These are phyloP conservation scores for Drosophila leonis DNA, from an alignment of 2,888 invertebrate species.

Conservation along the genomic window DNA sequence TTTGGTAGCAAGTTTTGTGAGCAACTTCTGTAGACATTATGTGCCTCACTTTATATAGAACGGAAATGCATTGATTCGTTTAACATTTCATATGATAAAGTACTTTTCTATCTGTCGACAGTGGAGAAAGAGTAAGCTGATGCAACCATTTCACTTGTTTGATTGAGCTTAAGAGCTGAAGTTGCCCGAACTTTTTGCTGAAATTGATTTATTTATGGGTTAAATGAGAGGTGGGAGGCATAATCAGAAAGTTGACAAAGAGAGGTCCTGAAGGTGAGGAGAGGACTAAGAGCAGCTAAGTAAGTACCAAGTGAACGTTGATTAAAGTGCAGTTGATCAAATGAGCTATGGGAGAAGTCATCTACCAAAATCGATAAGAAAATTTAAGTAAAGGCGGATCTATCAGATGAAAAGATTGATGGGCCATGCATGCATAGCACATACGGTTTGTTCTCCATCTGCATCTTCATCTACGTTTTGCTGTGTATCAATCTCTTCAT, in stretches of 20 bases:
- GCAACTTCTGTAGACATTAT: neutral
- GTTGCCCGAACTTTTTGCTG: neutral
- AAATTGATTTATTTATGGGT: neutral
- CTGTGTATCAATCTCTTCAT: too few species aligned
- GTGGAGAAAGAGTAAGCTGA: neutral
- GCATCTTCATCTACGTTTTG: too few species aligned
- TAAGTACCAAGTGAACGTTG: neutral
- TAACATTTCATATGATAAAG: constrained; percentile 21
- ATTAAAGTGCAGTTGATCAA: too few species aligned
- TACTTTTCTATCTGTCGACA: neutral
- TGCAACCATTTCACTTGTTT: neutral
- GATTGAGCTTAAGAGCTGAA: neutral
- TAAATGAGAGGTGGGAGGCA: neutral
- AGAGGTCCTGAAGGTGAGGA: neutral
- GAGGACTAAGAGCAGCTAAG: neutral
- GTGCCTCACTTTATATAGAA: constrained; percentile 1
- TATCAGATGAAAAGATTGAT: neutral
- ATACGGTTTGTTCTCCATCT: too few species aligned
- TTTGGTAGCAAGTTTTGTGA: constrained; percentile 28
- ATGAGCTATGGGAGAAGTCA: too few species aligned
- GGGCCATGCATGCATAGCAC: too few species aligned
- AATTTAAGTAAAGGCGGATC: too few species aligned
- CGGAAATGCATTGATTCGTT: constrained; percentile 22
- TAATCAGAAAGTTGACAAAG: neutral
- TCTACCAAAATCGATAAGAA: too few species aligned